Conservation (phyloP, 2,797 vertebrate species). For the Glyptemys insculpta region DNA sequence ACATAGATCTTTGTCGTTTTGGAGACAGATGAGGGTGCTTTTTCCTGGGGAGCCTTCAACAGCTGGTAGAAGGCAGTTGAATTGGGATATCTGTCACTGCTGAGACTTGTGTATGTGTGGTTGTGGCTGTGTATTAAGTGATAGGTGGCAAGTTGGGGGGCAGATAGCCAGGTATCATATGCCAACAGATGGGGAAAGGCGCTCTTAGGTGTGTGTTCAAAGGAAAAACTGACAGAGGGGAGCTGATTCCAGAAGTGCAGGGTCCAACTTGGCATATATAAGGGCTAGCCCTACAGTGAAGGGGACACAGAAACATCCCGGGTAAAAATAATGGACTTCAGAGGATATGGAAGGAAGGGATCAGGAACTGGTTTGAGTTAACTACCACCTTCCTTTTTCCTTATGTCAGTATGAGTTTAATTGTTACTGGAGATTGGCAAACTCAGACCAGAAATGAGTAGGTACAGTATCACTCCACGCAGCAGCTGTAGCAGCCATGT, state of each 20-base stretch:
- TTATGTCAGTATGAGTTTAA: neutral
- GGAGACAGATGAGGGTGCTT: slow-evolving; percentile 33
- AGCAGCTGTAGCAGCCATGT: neutral
- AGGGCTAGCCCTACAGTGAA: slow-evolving; percentile 16
- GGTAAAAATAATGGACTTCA: neutral
- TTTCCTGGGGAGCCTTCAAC: slow-evolving; percentile 39
- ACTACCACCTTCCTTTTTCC: neutral
- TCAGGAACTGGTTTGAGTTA: neutral
- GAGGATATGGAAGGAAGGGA: slow-evolving; percentile 25
- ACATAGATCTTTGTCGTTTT: slow-evolving; percentile 44
- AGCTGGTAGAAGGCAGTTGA: slow-evolving; percentile 43
- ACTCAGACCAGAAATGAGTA: neutral
- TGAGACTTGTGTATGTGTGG: slow-evolving; percentile 60
- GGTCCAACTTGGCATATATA: slow-evolving; percentile 3
- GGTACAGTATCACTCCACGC: neutral
- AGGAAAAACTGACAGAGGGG: slow-evolving; percentile 32
- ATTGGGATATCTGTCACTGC: slow-evolving; percentile 44
- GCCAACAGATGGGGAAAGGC: slow-evolving; percentile 58
- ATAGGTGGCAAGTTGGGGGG: slow-evolving; percentile 35
- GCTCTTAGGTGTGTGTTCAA: slow-evolving; percentile 39
- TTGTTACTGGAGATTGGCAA: neutral
- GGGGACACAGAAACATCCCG: neutral
- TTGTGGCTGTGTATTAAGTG: slow-evolving; percentile 60
- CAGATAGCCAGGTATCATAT: neutral
- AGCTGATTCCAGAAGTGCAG: neutral